Conservation (phyloP, 1,140 invertebrate genomes). For the Carcinoscorpius rotundicauda region DNA sequence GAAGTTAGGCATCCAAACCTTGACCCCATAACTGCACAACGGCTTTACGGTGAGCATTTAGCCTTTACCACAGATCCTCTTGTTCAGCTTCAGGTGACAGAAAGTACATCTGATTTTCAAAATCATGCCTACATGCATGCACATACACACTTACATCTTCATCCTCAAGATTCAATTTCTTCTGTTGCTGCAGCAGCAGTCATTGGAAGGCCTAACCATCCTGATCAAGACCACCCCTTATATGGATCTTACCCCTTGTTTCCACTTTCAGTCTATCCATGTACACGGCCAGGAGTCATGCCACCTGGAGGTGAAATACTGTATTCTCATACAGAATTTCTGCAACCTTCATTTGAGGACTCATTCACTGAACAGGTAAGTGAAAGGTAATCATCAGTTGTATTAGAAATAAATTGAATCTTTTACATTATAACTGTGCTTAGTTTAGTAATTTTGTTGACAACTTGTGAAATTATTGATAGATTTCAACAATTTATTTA, state of each 20-base stretch:
- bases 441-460: too few species aligned
- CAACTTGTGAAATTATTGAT: too few species aligned
- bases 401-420: background rate
- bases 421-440: background rate
- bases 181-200: conserved; percentile 43
- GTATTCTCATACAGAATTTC: conserved; percentile 52
- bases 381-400: conserved; percentile 4
- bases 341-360: conserved; percentile 61
- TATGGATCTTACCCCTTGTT: conserved; percentile 26
- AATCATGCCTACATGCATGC: conserved; percentile 61
- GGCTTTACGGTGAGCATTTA: conserved; percentile 48
- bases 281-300: conserved; percentile 18
- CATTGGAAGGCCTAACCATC: conserved; percentile 43
- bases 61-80: conserved; percentile 57
- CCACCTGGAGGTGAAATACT: conserved; percentile 17
- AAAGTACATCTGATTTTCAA: conserved; percentile 60
- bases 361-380: conserved; percentile 62
- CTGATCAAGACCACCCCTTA: conserved; percentile 38
- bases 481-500: too few species aligned
- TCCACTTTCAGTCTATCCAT: conserved; percentile 22
- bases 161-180: conserved; percentile 48
- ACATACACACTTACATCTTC: conserved; percentile 75
- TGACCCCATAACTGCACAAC: conserved; percentile 33
- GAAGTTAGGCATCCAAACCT: conserved; percentile 10
- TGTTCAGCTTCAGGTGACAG: conserved; percentile 71